Conservation (phyloP, 2,888 invertebrate genomes). For the Pterostichus niger region DNA sequence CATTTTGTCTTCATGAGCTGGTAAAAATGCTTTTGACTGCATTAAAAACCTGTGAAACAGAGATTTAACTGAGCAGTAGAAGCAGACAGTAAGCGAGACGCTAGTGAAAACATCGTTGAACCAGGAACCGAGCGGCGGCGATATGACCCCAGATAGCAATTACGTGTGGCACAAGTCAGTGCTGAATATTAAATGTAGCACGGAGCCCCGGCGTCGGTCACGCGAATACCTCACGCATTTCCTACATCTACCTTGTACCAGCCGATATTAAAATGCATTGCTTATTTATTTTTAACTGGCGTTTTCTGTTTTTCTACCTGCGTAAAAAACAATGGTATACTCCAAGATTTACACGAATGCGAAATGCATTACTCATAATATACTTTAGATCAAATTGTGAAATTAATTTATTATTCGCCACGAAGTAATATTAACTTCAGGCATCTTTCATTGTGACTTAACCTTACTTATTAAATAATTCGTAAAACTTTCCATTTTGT, state of each 20-base stretch:
- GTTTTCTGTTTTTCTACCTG: not conserved
- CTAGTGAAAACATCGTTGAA: too few species aligned
- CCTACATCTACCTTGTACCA: conserved; percentile 14
- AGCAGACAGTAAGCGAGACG: not conserved
- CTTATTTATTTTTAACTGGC: conserved; percentile 27
- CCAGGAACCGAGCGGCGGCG: not conserved
- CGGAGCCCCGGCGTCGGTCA: conserved; percentile 32
- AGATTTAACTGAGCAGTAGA: not conserved
- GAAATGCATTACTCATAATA: too few species aligned
- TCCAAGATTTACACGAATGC: too few species aligned
- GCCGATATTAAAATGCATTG: conserved; percentile 57
- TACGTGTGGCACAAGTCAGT: conserved; percentile 63
- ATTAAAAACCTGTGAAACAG: not conserved
- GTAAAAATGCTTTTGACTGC: not conserved
- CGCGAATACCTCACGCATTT: conserved; percentile 63
- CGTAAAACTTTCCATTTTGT: too few species aligned
- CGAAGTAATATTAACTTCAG: too few species aligned
- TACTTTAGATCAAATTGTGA: not conserved
- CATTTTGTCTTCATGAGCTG: too few species aligned
- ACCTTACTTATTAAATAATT: too few species aligned
- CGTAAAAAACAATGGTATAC: too few species aligned
- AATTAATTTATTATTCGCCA: too few species aligned
- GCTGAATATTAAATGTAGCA: conserved; percentile 63
- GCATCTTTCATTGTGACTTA: too few species aligned
- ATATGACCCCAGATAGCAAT: conserved; percentile 64